A percentile compares a stretch with the other conserved stretches of the same genome.
These are phyloP conservation scores for Lycorma delicatula DNA, from an alignment of 1,140 invertebrate species.

Conservation along the genomic window DNA sequence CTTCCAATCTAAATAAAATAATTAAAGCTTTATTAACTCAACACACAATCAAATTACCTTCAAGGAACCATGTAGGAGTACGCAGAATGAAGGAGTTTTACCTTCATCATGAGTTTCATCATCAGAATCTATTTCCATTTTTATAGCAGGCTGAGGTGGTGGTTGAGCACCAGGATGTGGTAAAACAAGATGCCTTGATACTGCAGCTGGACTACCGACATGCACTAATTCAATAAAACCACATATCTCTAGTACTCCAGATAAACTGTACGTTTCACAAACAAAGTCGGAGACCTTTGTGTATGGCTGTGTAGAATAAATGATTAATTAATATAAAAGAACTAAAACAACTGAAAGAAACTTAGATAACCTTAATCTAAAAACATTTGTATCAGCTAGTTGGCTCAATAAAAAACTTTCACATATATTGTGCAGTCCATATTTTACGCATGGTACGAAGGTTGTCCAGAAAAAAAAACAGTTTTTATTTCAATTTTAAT, in stretches of 20 bases:
- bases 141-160: not conserved
- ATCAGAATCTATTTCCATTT: conserved; percentile 41
- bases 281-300: conserved; percentile 58
- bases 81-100: conserved; percentile 81
- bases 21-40: too few relatives aligned
- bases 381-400: too few relatives aligned
- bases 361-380: too few relatives aligned
- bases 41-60: conserved; percentile 50
- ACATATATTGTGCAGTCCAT: too few relatives aligned
- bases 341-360: too few relatives aligned
- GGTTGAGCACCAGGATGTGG: conserved; percentile 41
- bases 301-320: conserved; percentile 50
- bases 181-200: conserved; percentile 83
- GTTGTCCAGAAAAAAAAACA: too few relatives aligned
- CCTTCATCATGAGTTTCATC: conserved; percentile 64
- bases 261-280: conserved; percentile 46
- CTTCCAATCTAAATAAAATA: too few relatives aligned
- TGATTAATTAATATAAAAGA: too few relatives aligned
- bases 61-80: conserved; percentile 86
- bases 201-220: conserved; percentile 85
- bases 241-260: conserved; percentile 63
- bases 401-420: too few relatives aligned
- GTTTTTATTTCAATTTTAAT: too few relatives aligned
- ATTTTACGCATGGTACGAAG: too few relatives aligned
- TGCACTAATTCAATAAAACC: conserved; percentile 77